A percentile compares a stretch with the other conserved stretches of the same genome.
These are phyloP conservation scores for Pissodes strobi DNA, from an alignment of 1,140 invertebrate genomes.

Conservation along the genomic window DNA sequence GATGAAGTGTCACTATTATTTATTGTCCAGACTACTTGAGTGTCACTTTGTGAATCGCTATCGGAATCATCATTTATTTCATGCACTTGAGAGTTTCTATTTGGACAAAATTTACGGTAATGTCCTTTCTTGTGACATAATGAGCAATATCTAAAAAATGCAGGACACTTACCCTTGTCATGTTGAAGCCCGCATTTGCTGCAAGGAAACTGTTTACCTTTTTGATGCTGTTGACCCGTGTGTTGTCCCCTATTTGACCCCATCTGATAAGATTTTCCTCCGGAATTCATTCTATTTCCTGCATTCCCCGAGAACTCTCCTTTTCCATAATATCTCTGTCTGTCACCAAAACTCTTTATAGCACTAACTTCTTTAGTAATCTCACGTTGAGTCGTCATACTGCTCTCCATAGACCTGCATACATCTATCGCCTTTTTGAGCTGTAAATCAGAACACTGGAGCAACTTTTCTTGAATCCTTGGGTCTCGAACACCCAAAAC, in stretches of 20 bases:
- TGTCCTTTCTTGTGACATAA: conserved; percentile 4
- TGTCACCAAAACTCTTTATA: not conserved
- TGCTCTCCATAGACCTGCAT: conserved; percentile 21
- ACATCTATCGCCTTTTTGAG: conserved; percentile 12
- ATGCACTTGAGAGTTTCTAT: not conserved
- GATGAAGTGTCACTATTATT: not conserved
- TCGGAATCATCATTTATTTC: not conserved
- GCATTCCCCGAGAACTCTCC: not conserved
- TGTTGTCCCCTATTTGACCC: not conserved
- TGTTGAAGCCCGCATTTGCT: not conserved
- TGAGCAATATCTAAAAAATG: not conserved
- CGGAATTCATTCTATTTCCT: not conserved
- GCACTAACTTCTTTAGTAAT: conserved; percentile 9
- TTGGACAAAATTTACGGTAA: conserved; percentile 2
- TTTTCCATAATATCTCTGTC: not conserved
- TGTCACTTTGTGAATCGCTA: not conserved
- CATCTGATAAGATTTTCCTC: too few relatives aligned
- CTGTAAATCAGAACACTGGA: conserved; percentile 2
- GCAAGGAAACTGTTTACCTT: not conserved
- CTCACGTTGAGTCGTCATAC: not conserved
- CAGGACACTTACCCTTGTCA: conserved; percentile 6
- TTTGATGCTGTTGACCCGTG: not conserved
- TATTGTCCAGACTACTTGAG: not conserved
- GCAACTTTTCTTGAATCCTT: conserved; percentile 13
- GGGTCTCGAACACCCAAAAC: conserved; percentile 16